Evolutionary conservation across 1,140 invertebrate species (phyloP), one percentile per base, ranked within the genome.

Genomic region (Hylyphantes graminicola): DNA sequence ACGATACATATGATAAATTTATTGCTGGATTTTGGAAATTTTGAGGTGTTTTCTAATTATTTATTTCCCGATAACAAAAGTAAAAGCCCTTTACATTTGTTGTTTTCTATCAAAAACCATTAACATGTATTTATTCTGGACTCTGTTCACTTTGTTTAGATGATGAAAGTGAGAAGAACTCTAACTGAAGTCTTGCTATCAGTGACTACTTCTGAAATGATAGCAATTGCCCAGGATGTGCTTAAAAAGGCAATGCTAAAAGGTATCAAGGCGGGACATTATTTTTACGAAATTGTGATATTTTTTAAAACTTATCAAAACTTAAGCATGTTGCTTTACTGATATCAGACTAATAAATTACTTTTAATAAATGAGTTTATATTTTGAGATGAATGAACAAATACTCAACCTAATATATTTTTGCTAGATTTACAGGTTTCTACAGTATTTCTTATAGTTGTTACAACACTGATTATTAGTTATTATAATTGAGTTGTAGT

Each of bases 161-260:
- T 98, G 94, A 89, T 96, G 88, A 93, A 93, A 89, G 95, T 98
- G 21, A 92, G 96, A 86, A 92, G 94, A 78, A 94, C 94, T 85
- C 90, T 98, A 89, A 98, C 96, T 63, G 95, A 98, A 91, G 94
- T 98, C 87, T 92, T 98, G 73, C 91, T 98, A 79, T 96, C 97
- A 88, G 96, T 97, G 86, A 98, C 97, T 13, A 96, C 94, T 88
- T 93, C 94, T 89, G 95, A 97, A 92, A 96, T 98, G 88, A 89
- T 92, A 87, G 90, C 91, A 86, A 92, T 97, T 87, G 95, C 94
- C 89, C 92, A 93, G 89, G 95, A 97, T 90, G 92, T 85, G 8
- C 65, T 59, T 51, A 63, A 54, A 35, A 86, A 82, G 76, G 81
- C 81, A 54, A 12, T 61, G 13, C 63, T 65, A 35, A 85, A 85